phyloP scores from a whole-genome alignment of 2,113 vertebrate genomes.

The Oryzias curvinotus region DNA sequence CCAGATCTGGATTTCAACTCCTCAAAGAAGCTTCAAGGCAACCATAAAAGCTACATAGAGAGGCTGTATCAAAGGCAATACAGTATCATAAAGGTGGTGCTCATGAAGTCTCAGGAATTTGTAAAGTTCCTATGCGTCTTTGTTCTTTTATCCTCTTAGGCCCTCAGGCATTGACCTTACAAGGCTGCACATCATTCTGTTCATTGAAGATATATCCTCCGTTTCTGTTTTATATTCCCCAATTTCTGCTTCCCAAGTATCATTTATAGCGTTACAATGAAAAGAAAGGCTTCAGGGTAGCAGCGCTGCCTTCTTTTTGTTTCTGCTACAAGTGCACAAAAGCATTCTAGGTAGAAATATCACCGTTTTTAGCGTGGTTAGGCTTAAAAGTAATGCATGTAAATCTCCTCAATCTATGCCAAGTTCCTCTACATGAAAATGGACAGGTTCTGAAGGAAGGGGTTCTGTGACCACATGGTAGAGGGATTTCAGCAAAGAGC shows the following conservation, averaged over 20 bases:
- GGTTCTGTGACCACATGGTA: conserved; percentile 17
- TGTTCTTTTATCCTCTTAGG: conserved; percentile 27
- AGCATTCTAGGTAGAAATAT: conserved; percentile 35
- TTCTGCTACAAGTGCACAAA: conserved; percentile 28
- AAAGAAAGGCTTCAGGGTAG: conserved; percentile 34
- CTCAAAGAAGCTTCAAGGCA: not conserved
- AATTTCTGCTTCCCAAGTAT: conserved; percentile 40
- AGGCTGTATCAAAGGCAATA: conserved; percentile 19
- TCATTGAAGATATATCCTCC: conserved; percentile 34
- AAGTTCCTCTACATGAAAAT: not conserved
- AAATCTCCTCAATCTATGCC: conserved; percentile 17
- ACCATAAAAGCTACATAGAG: no score
- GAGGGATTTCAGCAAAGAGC: conserved; percentile 22
- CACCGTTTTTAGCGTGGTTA: conserved; percentile 41
- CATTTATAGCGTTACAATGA: conserved; percentile 45
- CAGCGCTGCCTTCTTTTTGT: conserved; percentile 39
- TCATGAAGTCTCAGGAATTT: conserved; percentile 23
- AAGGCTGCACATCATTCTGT: conserved; percentile 33
- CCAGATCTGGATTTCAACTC: no score
- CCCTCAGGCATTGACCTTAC: conserved; percentile 3
- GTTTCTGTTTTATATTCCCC: conserved; percentile 45
- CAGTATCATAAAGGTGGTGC: conserved; percentile 12
- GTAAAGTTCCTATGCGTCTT: conserved; percentile 23
- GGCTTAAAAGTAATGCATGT: conserved; percentile 29
- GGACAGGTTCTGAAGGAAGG: conserved; percentile 4